Base-by-base conservation (phyloP, 2,113 vertebrate species). In the Phoxinus phoxinus region DNA sequence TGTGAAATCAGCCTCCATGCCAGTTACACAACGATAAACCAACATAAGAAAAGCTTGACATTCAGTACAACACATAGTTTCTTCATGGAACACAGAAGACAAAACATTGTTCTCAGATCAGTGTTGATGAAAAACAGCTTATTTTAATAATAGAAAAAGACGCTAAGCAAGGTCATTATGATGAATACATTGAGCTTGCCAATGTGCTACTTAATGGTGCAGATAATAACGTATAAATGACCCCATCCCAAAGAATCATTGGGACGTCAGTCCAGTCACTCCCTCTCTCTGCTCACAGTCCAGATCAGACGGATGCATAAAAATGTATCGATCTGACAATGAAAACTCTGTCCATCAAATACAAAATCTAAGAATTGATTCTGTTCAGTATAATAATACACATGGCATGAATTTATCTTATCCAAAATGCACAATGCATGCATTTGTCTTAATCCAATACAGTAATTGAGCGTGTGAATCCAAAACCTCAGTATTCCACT, bases 161-260 rank as follows among this genome's bases (percentile, higher is more conserved):
- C 87, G 84, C 88, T 90, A 93, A 90, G 91, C 90, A 91, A 90
- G 78, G 87, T 92, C 85, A 89, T 93, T 92, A 85, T 46, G 46
- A 83, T 82, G 74, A 83, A 83, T 61, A 71, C 87, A 80, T 86
- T 85, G 58, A 84, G 84, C 85, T 84, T 90, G 91, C 89, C 90
- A 92, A 84, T 87, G 76, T 51, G 74, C 46, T 30, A 61, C 32
- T 32, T 37, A 84, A 73, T 67, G 83, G 72, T 85, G 83, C 86
- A 88, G 87, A 89, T 89, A 91, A 83, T n/a, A 76, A 63, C 19
- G 30, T 56, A 77, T 56, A 77, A 77, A 77, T 77, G 75, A 32
- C 51, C 75, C 4, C 74, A 6, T 53, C 19, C 74, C 48, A 56
- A 32, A 32, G 48, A 27, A 32, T 46, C 53, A 25, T 41, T 12